Base-by-base conservation (phyloP, 2,113 vertebrate species). In the Meleagris gallopavo region DNA sequence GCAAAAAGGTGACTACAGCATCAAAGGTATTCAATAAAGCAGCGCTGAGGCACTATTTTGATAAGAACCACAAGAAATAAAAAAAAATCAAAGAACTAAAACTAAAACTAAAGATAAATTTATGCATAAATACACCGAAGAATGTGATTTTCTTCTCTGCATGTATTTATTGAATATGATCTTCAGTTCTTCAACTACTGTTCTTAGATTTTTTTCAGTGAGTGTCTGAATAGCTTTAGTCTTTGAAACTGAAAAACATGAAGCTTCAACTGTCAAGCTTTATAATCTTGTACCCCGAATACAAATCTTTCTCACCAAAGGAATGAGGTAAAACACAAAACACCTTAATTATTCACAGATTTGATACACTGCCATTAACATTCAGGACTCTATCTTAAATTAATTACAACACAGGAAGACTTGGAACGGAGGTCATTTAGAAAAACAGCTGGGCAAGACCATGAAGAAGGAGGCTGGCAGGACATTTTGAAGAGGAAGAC, bases 321-420 rank as follows among this genome's bases (percentile, higher is more conserved):
- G 15, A 84, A 15, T 24, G 27, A 73, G 30, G 20, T 6, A 79
- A 76, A 88, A 43, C 9, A 1, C 0, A 62, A 29, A 64, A 29
- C 38, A 64, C 73, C 70, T 81, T 64, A 88, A 38, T 88, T 96
- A 81, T 75, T 71, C 70, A 71, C 21, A 46, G 41, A 67, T 61
- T n/a, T 61, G 82, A 69, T 69, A 52, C 57, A 73, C 10, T 65
- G 52, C 34, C 54, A 85, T 91, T 84, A 95, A 84, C 40, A 91
- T 95, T 93, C 89, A 71, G 54, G 71, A 60, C 64, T 91, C 34
- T n/a, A 72, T 61, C 40, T 75, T 82, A 69, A 64, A 58, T 32
- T 87, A 89, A 78, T 64, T 83, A 86, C 88, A 82, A 89, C 75
- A 54, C 70, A 76, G 12, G 36, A 65, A 79, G 82, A 61, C 61